Conservation (phyloP, 2,888 invertebrate species). For the Pelosia muscerda region DNA sequence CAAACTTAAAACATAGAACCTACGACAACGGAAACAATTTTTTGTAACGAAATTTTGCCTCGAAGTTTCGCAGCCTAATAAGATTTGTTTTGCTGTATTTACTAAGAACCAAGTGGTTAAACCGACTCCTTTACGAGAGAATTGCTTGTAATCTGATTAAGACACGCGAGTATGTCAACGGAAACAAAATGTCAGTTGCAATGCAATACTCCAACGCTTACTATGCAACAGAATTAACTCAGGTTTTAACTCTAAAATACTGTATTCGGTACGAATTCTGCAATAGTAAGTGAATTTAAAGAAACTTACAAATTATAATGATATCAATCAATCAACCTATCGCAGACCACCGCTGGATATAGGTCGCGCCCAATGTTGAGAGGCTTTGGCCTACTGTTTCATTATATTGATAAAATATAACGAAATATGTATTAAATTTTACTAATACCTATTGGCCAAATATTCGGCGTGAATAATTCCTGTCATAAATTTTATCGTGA, state of each 20-base stretch:
- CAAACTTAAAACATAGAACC: not conserved
- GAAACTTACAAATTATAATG: too few species aligned
- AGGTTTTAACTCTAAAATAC: too few species aligned
- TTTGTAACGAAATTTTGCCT: not conserved
- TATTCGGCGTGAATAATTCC: slow-evolving; percentile 31
- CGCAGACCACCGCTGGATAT: too few species aligned
- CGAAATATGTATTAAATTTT: not conserved
- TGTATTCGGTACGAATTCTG: too few species aligned
- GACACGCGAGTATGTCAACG: slow-evolving; percentile 13
- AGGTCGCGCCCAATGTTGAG: too few species aligned
- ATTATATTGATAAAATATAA: too few species aligned
- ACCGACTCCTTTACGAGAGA: slow-evolving; percentile 11
- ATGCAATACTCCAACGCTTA: too few species aligned
- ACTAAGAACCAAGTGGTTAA: not conserved
- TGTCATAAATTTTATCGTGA: slow-evolving; percentile 27
- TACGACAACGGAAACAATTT: not conserved
- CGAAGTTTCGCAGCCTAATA: not conserved
- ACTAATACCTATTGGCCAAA: slow-evolving; percentile 1
- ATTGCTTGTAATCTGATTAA: slow-evolving; percentile 22
- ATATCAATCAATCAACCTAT: too few species aligned
- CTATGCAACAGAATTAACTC: too few species aligned
- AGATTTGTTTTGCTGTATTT: not conserved
- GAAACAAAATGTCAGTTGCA: slow-evolving; percentile 6
- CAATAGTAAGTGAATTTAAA: too few species aligned
- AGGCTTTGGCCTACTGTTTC: too few species aligned